A percentile compares a stretch with the other conserved stretches of the same genome.
These are phyloP conservation scores for Anhinga anhinga DNA, from an alignment of 2,113 vertebrate species.

Conservation along the genomic window DNA sequence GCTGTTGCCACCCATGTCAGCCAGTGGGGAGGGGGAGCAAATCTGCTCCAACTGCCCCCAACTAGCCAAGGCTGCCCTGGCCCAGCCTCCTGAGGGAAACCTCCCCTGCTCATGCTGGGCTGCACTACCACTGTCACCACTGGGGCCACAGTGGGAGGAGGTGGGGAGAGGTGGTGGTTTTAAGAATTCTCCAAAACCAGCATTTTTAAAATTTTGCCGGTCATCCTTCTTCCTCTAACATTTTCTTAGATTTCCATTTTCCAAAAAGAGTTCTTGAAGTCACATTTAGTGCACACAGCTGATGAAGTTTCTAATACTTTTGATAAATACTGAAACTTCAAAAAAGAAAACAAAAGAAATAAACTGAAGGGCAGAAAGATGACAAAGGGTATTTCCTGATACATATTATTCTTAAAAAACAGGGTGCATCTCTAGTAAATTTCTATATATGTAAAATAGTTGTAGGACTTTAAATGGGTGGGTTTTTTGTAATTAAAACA, in stretches of 20 bases:
- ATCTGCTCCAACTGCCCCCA: accelerated
- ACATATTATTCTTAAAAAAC: background rate
- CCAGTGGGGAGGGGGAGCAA: accelerated
- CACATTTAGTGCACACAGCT: background rate
- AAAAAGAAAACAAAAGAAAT: background rate
- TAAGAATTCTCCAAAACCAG: background rate
- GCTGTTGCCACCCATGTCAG: accelerated
- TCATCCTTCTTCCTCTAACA: background rate
- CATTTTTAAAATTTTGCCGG: background rate
- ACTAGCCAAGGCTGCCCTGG: accelerated
- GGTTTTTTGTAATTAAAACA: background rate
- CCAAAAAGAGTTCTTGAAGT: background rate
- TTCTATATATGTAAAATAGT: background rate
- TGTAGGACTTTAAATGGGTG: background rate
- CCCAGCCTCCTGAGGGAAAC: accelerated
- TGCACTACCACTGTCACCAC: background rate
- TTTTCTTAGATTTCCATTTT: background rate
- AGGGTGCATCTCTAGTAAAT: background rate
- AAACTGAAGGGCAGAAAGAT: background rate
- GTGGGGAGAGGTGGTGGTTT: accelerated
- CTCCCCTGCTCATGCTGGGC: accelerated
- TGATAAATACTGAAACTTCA: background rate
- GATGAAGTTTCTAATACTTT: background rate
- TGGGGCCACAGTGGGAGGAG: accelerated
- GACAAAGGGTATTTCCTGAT: background rate